Percentiles rank a stretch among this genome's conserved stretches.
Conservation (phyloP, 2,113 vertebrate species). For the Semicossyphus pulcher region DNA sequence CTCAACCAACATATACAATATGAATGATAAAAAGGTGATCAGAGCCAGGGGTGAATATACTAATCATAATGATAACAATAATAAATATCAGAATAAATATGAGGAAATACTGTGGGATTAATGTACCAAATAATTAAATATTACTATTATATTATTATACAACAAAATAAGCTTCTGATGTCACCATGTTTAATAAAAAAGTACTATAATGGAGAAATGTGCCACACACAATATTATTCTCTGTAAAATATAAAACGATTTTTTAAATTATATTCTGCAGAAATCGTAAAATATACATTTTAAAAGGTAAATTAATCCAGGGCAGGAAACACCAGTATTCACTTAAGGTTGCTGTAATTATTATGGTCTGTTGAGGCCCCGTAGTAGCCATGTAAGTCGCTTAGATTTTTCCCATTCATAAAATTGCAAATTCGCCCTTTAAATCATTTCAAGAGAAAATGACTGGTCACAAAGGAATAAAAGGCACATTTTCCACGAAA, state of each 20-base stretch:
- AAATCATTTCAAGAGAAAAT: background rate
- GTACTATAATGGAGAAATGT: background rate
- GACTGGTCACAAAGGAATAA: no score
- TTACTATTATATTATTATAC: no score
- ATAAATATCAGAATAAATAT: background rate
- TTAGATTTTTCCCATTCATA: background rate
- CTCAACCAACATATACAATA: conserved; percentile 13
- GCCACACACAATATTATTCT: background rate
- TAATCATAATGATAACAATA: conserved; percentile 12
- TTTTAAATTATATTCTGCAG: background rate
- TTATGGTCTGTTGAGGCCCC: background rate
- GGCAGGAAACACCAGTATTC: background rate
- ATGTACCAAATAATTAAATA: no score
- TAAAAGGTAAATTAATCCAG: background rate
- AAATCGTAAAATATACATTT: background rate
- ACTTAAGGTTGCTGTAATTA: background rate
- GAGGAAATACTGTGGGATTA: no score
- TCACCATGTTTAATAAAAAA: background rate
- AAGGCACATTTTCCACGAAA: background rate
- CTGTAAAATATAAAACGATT: background rate
- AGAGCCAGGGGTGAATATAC: background rate
- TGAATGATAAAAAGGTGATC: conserved; percentile 4
- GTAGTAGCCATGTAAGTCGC: background rate
- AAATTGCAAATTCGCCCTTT: conserved; percentile 13
- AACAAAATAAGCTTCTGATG: background rate